phyloP scores from a whole-genome alignment of 2,797 vertebrate species.

The Sciurus vulgaris region DNA sequence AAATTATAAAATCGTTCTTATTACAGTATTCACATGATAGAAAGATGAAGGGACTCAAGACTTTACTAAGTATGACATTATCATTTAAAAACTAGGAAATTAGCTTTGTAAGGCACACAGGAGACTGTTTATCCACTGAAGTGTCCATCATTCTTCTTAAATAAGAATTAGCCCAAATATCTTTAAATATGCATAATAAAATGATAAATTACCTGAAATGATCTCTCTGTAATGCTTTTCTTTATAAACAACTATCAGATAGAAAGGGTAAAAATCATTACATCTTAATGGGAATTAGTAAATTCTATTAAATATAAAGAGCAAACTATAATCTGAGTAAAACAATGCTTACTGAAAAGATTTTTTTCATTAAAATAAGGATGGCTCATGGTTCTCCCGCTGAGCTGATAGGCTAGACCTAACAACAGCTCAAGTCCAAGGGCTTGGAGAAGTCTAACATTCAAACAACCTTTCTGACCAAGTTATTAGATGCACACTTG shows the following conservation, averaged over 20 bases:
- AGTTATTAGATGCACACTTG: neutral
- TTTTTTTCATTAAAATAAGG: constrained; percentile 55
- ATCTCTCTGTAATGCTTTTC: constrained; percentile 55
- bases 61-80: neutral
- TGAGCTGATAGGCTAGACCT: neutral
- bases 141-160: constrained; percentile 63
- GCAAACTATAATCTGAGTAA: constrained; percentile 13
- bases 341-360: constrained; percentile 35
- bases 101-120: neutral
- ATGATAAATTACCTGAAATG: constrained; percentile 40
- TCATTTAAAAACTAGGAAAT: constrained; percentile 52
- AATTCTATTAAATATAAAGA: constrained; percentile 57
- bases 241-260: constrained; percentile 45
- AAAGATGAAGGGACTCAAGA: constrained; percentile 12
- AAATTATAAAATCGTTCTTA: constrained; percentile 50
- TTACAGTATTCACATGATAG: constrained; percentile 5
- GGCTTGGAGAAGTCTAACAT: neutral
- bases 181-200: constrained; percentile 26
- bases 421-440: neutral
- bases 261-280: constrained; percentile 35
- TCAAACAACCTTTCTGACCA: neutral
- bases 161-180: constrained; percentile 55
- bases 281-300: constrained; percentile 29
- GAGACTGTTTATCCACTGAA: neutral
- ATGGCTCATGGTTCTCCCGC: neutral